A percentile compares a stretch with the other conserved stretches of the same genome.
These are phyloP conservation scores for Cairina moschata DNA, from an alignment of 2,113 vertebrate genomes.

Conservation along the genomic window DNA sequence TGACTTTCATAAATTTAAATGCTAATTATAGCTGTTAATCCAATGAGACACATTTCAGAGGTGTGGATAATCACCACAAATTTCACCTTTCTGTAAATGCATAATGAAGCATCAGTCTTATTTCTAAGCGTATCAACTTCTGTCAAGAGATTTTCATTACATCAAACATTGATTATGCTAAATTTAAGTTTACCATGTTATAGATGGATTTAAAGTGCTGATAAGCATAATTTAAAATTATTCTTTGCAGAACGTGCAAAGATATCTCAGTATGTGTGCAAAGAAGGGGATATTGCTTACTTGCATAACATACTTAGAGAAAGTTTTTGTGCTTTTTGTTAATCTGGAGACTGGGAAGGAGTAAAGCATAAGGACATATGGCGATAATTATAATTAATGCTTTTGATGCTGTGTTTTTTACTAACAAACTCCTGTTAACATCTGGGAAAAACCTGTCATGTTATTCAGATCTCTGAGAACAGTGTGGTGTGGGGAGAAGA, in stretches of 20 bases:
- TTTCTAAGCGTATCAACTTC: constrained; percentile 47
- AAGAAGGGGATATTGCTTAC: background rate
- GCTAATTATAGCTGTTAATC: constrained; percentile 62
- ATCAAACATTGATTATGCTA: constrained; percentile 46
- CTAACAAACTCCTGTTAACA: background rate
- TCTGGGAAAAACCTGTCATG: background rate
- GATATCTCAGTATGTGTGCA: background rate
- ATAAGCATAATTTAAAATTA: constrained; percentile 14
- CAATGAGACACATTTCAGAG: constrained; percentile 53
- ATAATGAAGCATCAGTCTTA: constrained; percentile 44
- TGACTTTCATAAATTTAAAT: constrained; percentile 20
- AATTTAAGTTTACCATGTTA: background rate
- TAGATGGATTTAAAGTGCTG: constrained; percentile 33
- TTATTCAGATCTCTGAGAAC: background rate
- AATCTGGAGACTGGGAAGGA: background rate
- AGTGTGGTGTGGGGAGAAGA: background rate
- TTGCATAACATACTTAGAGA: background rate
- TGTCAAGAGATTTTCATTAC: constrained; percentile 64
- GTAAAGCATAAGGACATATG: background rate
- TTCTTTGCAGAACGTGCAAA: background rate
- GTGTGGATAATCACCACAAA: constrained; percentile 34
- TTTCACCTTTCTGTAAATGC: constrained; percentile 63
- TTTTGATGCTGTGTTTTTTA: background rate
- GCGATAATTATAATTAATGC: background rate
- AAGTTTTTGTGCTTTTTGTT: background rate